Evolutionary conservation across 2,113 vertebrate genomes (phyloP), one percentile per base, ranked within the genome.

Genomic region (Physeter macrocephalus): DNA sequence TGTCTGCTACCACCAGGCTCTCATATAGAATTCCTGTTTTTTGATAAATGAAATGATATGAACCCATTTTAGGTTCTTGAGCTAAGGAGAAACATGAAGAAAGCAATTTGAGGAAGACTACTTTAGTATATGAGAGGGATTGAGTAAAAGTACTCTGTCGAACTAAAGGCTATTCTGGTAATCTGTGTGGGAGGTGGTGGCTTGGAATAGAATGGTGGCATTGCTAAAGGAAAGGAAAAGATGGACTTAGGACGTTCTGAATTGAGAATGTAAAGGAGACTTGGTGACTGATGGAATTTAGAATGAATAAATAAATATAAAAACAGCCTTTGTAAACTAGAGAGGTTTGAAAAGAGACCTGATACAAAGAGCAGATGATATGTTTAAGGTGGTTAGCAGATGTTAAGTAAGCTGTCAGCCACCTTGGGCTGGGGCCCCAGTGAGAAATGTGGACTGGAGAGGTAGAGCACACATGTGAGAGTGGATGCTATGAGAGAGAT

Each of bases 11-110:
- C 13, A 59, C 64, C 12, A 72, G 31, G 15, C 12, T 86, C 21
- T 82, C 21, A 25, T 3, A 17, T n/a, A 90, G 18, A 81, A 29
- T 34, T 81, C 62, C 31, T 93, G 52, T 75, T 93, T 92, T 66
- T 95, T 81, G n/a, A 64, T 90, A 13, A 1, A 75, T 39, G 20
- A 96, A 95, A 78, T 88, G 39, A 64, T 72, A 34, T 2, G 12
- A 92, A 72, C 25, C n/a, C 17, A 74, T 92, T 77, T 93, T 92
- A 95, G 23, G n/a, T 94, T 82, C 62, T 59, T 83, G 49, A 84
- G 21, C 57, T 72, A 61, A 75, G 41, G 62, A 89, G 29, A 86
- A 93, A 57, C 72, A 59, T 67, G 52, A 90, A 62, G 23, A 62
- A 89, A 84, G 17, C 92, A 88, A 86, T 91, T 66, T 96, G 34